These are phyloP conservation scores for Andrena flavipes DNA, from an alignment of 2,888 invertebrate genomes.

Conservation along the genomic window DNA sequence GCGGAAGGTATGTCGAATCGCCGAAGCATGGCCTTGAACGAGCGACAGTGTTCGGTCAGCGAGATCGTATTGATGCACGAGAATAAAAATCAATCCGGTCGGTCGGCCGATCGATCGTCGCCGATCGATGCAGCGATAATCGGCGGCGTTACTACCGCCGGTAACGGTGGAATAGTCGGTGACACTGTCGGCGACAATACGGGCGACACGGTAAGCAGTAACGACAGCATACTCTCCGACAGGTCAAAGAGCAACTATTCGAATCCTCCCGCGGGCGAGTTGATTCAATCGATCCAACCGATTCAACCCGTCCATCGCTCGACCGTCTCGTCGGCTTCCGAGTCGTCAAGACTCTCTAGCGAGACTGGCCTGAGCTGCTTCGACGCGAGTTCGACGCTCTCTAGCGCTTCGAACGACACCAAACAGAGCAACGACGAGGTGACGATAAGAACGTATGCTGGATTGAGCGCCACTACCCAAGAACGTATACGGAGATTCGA, in stretches of 20 bases:
- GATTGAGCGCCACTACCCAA: conserved; percentile 87
- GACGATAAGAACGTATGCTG: conserved; percentile 87
- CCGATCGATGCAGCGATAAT: conserved; percentile 21
- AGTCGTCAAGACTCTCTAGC: conserved; percentile 63
- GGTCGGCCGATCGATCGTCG: conserved; percentile 61
- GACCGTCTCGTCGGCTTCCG: conserved; percentile 68
- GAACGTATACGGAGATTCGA: conserved; percentile 90
- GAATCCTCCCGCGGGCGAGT: conserved; percentile 15
- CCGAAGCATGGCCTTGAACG: conserved; percentile 82
- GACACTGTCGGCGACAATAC: background rate
- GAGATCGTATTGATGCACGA: conserved; percentile 83
- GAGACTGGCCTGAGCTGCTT: conserved; percentile 74
- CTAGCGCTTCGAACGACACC: conserved; percentile 79
- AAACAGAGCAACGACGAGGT: conserved; percentile 83
- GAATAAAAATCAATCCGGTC: conserved; percentile 70
- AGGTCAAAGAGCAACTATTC: conserved; percentile 27
- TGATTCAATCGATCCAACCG: conserved; percentile 33
- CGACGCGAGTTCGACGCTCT: conserved; percentile 81
- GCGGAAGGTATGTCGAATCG: conserved; percentile 75
- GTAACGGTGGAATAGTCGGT: background rate
- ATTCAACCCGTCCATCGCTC: conserved; percentile 53
- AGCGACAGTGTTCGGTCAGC: conserved; percentile 81
- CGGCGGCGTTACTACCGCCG: background rate
- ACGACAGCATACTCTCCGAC: conserved; percentile 10
- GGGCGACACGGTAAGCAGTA: background rate